A percentile compares a stretch with the other conserved stretches of the same genome.
Conservation (phyloP, 2,888 invertebrate genomes). For the Mimas tiliae region DNA sequence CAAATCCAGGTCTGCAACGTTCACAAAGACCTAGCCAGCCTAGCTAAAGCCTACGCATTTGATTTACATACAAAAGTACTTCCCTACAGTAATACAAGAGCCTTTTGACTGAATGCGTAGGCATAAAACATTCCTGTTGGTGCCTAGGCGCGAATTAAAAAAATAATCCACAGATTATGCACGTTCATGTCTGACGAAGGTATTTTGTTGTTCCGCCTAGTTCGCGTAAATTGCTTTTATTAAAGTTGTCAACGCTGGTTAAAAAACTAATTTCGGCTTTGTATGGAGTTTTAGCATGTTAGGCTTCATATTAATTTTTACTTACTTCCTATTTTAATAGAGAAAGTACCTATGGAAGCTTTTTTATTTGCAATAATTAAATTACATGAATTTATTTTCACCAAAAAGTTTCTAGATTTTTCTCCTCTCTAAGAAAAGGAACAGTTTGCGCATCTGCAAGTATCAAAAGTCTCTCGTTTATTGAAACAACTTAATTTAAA, state of each 20-base stretch:
- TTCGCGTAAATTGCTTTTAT: conserved; percentile 24
- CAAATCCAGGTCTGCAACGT: conserved; percentile 57
- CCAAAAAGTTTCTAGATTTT: too few species aligned
- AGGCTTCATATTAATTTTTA: too few species aligned
- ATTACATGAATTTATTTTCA: too few species aligned
- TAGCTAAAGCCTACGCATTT: conserved; percentile 71
- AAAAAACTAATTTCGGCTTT: conserved; percentile 21
- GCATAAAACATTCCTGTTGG: conserved; percentile 67
- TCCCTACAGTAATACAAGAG: conserved; percentile 62
- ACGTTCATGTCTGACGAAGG: conserved; percentile 1
- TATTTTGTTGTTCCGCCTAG: conserved; percentile 21
- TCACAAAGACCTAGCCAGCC: conserved; percentile 57
- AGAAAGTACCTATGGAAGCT: not conserved
- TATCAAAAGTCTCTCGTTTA: too few species aligned
- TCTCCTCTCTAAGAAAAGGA: too few species aligned
- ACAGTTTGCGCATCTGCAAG: too few species aligned
- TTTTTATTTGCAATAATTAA: not conserved
- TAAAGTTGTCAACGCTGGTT: conserved; percentile 23
- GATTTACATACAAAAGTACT: conserved; percentile 84
- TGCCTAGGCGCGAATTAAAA: conserved; percentile 24
- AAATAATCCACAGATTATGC: conserved; percentile 22
- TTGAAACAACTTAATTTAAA: not conserved
- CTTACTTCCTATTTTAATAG: not conserved
- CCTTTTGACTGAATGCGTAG: conserved; percentile 74
- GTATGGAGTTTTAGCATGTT: not conserved